A percentile compares a stretch with the other conserved stretches of the same genome.
Evolutionary conservation across 2,888 invertebrate species (phyloP).

Genomic region (Liopterus haemorrhoidalis): DNA sequence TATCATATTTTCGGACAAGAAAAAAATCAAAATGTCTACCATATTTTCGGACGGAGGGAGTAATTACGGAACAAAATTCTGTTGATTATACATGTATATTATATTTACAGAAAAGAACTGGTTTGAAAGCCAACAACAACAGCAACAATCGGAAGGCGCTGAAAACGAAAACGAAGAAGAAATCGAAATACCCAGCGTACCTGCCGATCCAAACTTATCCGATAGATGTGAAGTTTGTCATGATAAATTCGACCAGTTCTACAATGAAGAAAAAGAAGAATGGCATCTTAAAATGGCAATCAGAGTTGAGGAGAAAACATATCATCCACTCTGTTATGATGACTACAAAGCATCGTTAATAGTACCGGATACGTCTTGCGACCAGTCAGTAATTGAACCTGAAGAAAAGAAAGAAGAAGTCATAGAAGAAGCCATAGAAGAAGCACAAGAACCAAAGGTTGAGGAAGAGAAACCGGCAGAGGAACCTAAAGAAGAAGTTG

Average conservation of each 20-base stretch:
- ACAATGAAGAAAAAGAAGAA: slow-evolving; percentile 94
- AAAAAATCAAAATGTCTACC: no score
- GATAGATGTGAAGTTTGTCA: slow-evolving; percentile 84
- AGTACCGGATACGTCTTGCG: no score
- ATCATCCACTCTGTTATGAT: slow-evolving; percentile 86
- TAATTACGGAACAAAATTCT: no score
- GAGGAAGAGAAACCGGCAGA: slow-evolving; percentile 27
- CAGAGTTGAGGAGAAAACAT: slow-evolving; percentile 66
- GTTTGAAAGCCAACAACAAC: slow-evolving; percentile 67
- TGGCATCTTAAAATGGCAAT: slow-evolving; percentile 90
- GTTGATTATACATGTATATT: no score
- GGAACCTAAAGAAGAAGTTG: slow-evolving; percentile 22
- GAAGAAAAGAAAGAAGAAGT: slow-evolving; percentile 12
- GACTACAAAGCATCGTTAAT: slow-evolving; percentile 78
- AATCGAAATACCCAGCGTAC: slow-evolving; percentile 62
- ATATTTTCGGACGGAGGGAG: no score
- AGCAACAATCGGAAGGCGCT: slow-evolving; percentile 50
- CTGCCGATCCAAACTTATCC: slow-evolving; percentile 60
- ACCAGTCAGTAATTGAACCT: slow-evolving; percentile 14
- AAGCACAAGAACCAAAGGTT: slow-evolving; percentile 22
- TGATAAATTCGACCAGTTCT: slow-evolving; percentile 91
- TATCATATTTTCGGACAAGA: no score
- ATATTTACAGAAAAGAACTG: slow-evolving; percentile 69
- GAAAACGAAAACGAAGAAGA: slow-evolving; percentile 57
- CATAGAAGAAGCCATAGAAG: slow-evolving; percentile 17